Base-by-base conservation (phyloP, 2,797 vertebrate species). In the Todus mexicanus region DNA sequence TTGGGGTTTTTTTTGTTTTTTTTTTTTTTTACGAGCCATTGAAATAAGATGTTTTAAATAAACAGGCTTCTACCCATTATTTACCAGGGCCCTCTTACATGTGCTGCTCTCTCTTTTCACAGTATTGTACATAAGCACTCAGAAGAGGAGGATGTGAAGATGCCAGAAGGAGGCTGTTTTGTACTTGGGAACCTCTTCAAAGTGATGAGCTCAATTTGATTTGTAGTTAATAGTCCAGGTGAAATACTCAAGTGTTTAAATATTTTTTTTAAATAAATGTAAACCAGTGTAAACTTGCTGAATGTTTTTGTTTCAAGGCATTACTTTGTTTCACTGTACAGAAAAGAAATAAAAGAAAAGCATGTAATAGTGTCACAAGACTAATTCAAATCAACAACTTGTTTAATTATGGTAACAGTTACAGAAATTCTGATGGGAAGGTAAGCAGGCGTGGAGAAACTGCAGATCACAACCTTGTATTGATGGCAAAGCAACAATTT, bases 81-180 rank as follows among this genome's bases (percentile, higher is more conserved):
- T 79, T 77, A 75, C 66, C 14, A 54, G 18, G 43, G 38, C n/a
- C 17, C 48, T 92, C 61, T 65, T 54, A 80, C 2, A 2, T 48
- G 53, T 90, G 59, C 56, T 1, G 6, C 56, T 94, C 92, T 94
- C 84, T 96, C 87, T 93, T 95, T 97, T 91, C 92, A 90, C 97
- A 99, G 99, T 99, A 90, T 97, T 99, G 57, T 99, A 99, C 97
- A 99, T 99, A 98, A 99, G 99, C 97, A 99, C 99, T 64, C 99
- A 99, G 98, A 99, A 99, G 98, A 99, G 99, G 96, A 99, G 99
- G 97, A 98, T 99, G 97, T 99, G 98, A 98, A 95, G 95, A 92
- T 91, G 63, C 84, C 90, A n/a, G 60, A 42, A 91, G 56, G 64
- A 65, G 71, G 47, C 71, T 50, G 85, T 68, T 90, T 94, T 97